These are phyloP conservation scores for Glareola pratincola DNA, from an alignment of 2,113 vertebrate species.

Conservation along the genomic window DNA sequence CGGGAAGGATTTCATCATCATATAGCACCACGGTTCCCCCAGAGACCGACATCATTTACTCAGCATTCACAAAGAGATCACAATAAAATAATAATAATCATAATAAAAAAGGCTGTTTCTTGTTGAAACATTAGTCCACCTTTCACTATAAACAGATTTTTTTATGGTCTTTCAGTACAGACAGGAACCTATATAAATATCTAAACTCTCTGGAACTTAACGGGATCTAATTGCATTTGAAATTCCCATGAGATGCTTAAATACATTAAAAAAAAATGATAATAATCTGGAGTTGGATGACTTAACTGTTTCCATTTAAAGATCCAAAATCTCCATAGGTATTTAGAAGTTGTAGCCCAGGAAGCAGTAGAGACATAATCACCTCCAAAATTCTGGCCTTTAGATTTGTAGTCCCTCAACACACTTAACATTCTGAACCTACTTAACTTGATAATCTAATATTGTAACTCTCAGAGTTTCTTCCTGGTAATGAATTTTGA, in stretches of 20 bases:
- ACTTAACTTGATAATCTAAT: background rate
- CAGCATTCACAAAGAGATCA: background rate
- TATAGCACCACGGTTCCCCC: accelerated
- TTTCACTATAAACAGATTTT: background rate
- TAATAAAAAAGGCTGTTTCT: background rate
- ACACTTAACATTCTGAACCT: background rate
- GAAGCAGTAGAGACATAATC: background rate
- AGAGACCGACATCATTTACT: background rate
- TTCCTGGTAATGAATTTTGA: background rate
- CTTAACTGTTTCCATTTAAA: background rate
- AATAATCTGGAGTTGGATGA: background rate
- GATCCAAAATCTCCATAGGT: background rate
- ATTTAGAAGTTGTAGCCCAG: background rate
- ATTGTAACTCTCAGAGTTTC: background rate
- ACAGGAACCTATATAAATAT: background rate
- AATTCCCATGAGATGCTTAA: background rate
- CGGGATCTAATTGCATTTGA: background rate
- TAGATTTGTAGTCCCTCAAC: background rate
- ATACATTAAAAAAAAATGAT: background rate
- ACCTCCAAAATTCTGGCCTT: background rate
- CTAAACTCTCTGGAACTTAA: background rate
- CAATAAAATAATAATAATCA: background rate
- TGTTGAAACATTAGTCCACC: background rate
- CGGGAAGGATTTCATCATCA: background rate
- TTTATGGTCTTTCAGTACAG: background rate